A percentile compares a stretch with the other conserved stretches of the same genome.
phyloP scores from a whole-genome alignment of 1,140 invertebrate genomes.

The Notospermus geniculatus region DNA sequence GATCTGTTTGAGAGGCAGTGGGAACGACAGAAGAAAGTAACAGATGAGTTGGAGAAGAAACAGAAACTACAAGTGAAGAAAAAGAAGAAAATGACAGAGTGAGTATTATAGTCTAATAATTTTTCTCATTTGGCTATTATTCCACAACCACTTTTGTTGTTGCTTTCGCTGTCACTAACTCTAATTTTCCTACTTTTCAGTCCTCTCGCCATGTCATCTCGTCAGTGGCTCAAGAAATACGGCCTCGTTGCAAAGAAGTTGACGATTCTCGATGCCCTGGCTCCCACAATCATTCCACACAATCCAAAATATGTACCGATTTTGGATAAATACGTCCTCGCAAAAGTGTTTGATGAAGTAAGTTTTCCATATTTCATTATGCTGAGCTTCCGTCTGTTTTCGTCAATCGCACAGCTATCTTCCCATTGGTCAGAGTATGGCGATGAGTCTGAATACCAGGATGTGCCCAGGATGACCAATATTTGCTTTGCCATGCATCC shows the following conservation, averaged over 20 bases:
- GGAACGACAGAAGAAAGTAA: conserved; percentile 30
- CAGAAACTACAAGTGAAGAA: conserved; percentile 4
- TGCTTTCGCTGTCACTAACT: not conserved
- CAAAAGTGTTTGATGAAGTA: conserved; percentile 54
- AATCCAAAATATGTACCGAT: conserved; percentile 49
- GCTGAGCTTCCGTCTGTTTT: too few species aligned
- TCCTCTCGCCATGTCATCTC: conserved; percentile 16
- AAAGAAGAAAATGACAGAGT: conserved; percentile 12
- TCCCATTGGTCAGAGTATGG: too few species aligned
- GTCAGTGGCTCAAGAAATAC: conserved; percentile 49
- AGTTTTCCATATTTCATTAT: too few species aligned
- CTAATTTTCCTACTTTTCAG: not conserved
- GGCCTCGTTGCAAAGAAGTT: conserved; percentile 48
- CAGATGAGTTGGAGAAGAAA: conserved; percentile 12
- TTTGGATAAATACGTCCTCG: conserved; percentile 47
- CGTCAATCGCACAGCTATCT: too few species aligned
- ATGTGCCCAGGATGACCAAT: too few species aligned
- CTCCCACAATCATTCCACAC: conserved; percentile 45
- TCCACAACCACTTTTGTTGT: not conserved
- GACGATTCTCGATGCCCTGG: conserved; percentile 51
- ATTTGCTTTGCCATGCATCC: too few species aligned
- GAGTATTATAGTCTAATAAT: not conserved
- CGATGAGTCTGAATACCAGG: too few species aligned
- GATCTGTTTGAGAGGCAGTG: conserved; percentile 45
- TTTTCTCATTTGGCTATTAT: too few species aligned